Evolutionary conservation across 2,797 vertebrate species (phyloP).

Genomic region (Uromys caudimaculatus): DNA sequence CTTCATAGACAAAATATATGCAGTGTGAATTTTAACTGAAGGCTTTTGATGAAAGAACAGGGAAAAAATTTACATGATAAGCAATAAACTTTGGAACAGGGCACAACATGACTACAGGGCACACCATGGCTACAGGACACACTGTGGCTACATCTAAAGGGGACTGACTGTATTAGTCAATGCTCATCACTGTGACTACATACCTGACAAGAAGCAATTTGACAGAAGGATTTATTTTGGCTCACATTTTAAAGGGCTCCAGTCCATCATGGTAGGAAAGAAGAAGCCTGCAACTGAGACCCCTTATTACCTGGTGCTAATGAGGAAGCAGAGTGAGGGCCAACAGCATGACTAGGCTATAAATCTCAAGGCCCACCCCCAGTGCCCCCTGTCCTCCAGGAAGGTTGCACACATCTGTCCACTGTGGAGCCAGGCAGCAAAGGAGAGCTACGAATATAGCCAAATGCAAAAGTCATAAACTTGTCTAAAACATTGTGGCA

Average conservation of each 20-base stretch:
- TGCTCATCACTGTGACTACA: neutral
- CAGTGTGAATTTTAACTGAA: neutral
- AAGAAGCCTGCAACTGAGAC: neutral
- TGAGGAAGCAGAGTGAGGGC: neutral
- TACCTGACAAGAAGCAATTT: neutral
- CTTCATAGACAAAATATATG: neutral
- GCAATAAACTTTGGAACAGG: neutral
- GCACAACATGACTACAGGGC: too few relatives aligned
- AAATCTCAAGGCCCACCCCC: neutral
- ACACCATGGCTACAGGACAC: neutral
- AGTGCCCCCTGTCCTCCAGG: neutral
- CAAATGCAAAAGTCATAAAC: neutral
- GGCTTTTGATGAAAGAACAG: neutral
- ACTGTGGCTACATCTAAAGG: neutral
- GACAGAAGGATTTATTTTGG: too few relatives aligned
- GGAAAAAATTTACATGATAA: neutral
- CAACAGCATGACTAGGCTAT: neutral
- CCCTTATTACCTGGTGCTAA: neutral
- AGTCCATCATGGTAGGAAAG: neutral
- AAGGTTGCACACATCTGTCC: neutral
- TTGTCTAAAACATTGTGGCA: too few relatives aligned
- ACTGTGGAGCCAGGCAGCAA: neutral
- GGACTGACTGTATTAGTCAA: neutral
- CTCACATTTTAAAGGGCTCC: neutral
- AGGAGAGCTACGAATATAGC: too few relatives aligned